Base-by-base conservation (phyloP, 2,888 invertebrate species). In the Hololepta plana region DNA sequence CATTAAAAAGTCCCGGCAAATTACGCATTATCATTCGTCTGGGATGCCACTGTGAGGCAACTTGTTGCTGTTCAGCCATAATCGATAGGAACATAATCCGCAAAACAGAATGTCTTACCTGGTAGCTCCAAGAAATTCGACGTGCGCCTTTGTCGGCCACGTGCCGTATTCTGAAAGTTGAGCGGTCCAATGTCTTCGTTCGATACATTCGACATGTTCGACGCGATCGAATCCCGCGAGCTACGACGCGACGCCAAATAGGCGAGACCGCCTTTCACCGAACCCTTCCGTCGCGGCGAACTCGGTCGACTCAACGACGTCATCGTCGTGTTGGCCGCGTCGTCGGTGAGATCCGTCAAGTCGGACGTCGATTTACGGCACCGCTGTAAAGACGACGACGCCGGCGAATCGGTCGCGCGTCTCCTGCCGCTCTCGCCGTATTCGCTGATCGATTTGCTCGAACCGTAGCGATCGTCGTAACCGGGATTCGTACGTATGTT, bases 61-160 rank as follows among this genome's bases (percentile, higher is more conserved):
- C n/a, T n/a, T n/a, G n/a, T n/a, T n/a, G n/a, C n/a, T n/a, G n/a
- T n/a, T n/a, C n/a, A n/a, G n/a, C n/a, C n/a, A n/a, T n/a, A n/a
- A n/a, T n/a, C n/a, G n/a, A n/a, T n/a, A n/a, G n/a, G n/a, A n/a
- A n/a, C n/a, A n/a, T n/a, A n/a, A n/a, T n/a, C n/a, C n/a, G n/a
- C n/a, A n/a, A n/a, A n/a, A n/a, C n/a, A n/a, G n/a, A n/a, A n/a
- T n/a, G 27, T 48, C 56, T 57, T 50, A 84, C 84, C 80, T 51
- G 85, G 85, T 38, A 85, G 53, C 50, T 85, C 85, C 26, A 85
- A 59, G 47, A 85, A 85, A 55, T 85, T 85, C 1, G 84, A 84
- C 3, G 82, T 84, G 38, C 84, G 60, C 14, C 85, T 58, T 46
- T 82, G 81, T 10, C 80, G 62, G 2, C 75, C 76, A 2, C 81